Conservation (phyloP, 1,140 invertebrate genomes). For the Magallana ariakensis region DNA sequence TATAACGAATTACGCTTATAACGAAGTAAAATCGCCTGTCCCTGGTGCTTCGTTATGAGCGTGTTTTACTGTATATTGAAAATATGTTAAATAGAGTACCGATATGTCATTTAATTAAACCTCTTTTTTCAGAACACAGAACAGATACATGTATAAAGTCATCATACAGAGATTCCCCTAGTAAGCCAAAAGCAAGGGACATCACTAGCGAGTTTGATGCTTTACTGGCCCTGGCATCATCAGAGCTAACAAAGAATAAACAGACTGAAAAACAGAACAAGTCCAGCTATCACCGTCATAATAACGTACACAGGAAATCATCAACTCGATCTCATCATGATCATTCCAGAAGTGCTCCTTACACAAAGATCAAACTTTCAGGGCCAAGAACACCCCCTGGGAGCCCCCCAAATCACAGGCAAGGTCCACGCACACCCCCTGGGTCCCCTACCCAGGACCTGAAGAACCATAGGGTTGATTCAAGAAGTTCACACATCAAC, state of each 20-base stretch:
- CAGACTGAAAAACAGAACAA: slow-evolving; percentile 74
- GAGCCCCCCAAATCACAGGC: slow-evolving; percentile 45
- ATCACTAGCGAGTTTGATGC: slow-evolving; percentile 93
- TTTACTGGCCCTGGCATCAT: slow-evolving; percentile 91
- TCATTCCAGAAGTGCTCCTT: slow-evolving; percentile 49
- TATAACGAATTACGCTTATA: too few species aligned
- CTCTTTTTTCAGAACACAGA: slow-evolving; percentile 2
- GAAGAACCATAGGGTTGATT: slow-evolving; percentile 5
- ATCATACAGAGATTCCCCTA: slow-evolving; percentile 50
- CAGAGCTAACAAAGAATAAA: slow-evolving; percentile 86
- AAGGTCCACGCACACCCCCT: slow-evolving; percentile 59
- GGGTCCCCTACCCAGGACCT: slow-evolving; percentile 51
- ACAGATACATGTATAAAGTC: background rate
- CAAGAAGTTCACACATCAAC: background rate
- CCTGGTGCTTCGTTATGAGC: too few species aligned
- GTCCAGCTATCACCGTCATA: background rate
- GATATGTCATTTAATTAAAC: too few species aligned
- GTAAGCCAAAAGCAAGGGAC: slow-evolving; percentile 88
- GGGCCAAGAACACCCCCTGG: slow-evolving; percentile 58
- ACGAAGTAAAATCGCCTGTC: too few species aligned
- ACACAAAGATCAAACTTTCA: slow-evolving; percentile 51
- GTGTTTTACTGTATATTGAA: too few species aligned
- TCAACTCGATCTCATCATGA: slow-evolving; percentile 39
- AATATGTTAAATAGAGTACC: too few species aligned
- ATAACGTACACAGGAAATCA: slow-evolving; percentile 25